Evolutionary conservation across 2,888 invertebrate genomes (phyloP).

Genomic region (Linyphia triangularis): DNA sequence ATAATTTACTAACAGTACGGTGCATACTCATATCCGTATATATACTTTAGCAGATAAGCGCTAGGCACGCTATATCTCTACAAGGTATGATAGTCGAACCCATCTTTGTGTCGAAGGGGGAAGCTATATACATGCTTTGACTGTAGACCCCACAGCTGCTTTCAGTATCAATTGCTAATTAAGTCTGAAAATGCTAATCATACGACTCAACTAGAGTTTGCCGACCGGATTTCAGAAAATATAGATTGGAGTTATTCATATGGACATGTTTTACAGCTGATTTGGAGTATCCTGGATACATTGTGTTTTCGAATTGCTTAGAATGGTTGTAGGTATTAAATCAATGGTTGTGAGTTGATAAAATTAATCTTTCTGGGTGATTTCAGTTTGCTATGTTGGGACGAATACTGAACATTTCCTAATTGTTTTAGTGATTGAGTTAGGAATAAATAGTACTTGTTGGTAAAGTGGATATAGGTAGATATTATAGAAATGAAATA

Average conservation of each 20-base stretch:
- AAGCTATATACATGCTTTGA: slow-evolving; percentile 14
- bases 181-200: slow-evolving; percentile 35
- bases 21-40: not conserved
- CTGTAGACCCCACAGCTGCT: not conserved
- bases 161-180: slow-evolving; percentile 35
- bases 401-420: not conserved
- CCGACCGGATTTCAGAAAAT: not conserved
- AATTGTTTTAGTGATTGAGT: not conserved
- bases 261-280: not conserved
- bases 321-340: too few relatives aligned
- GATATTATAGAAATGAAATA: too few relatives aligned
- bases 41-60: slow-evolving; percentile 24
- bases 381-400: not conserved
- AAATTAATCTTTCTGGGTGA: not conserved
- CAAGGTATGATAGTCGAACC: slow-evolving; percentile 4
- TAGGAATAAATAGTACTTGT: not conserved
- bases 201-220: not conserved
- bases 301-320: not conserved
- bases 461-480: not conserved
- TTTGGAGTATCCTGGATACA: not conserved
- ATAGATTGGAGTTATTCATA: not conserved
- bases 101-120: not conserved
- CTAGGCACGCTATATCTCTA: slow-evolving; percentile 3
- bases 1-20: slow-evolving; percentile 24
- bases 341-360: not conserved